Conservation (phyloP, 2,797 vertebrate genomes). For the Labroides dimidiatus region DNA sequence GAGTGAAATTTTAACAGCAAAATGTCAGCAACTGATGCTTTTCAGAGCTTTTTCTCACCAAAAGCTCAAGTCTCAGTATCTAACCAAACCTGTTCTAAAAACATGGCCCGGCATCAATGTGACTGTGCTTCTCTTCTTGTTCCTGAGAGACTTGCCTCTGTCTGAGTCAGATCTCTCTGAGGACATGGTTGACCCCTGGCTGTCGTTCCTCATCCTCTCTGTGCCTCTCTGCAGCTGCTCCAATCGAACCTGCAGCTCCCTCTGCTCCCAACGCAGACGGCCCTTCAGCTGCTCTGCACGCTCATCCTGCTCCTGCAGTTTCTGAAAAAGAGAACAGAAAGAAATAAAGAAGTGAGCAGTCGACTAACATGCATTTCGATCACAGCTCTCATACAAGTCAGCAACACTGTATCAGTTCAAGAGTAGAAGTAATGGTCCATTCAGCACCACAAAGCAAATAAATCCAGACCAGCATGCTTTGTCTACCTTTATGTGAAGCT, state of each 20-base stretch:
- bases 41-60: no score
- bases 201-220: constrained; percentile 89
- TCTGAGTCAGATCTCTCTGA: constrained; percentile 93
- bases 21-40: no score
- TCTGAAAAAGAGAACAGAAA: constrained; percentile 75
- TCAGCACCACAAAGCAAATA: no score
- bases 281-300: constrained; percentile 87
- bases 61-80: no score
- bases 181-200: constrained; percentile 90
- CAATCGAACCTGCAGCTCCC: constrained; percentile 85
- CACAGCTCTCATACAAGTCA: background rate
- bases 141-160: constrained; percentile 81
- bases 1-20: no score
- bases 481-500: constrained; percentile 92
- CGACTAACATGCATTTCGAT: background rate
- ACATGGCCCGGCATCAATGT: background rate
- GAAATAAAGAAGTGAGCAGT: background rate
- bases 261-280: constrained; percentile 88
- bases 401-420: no score
- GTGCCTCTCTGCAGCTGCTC: constrained; percentile 84
- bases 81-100: no score
- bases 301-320: constrained; percentile 92
- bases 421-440: no score
- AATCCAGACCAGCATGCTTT: no score
- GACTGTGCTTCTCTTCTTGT: background rate